Evolutionary conservation across 2,113 vertebrate species (phyloP).

Genomic region (Pelmatolapia mariae): DNA sequence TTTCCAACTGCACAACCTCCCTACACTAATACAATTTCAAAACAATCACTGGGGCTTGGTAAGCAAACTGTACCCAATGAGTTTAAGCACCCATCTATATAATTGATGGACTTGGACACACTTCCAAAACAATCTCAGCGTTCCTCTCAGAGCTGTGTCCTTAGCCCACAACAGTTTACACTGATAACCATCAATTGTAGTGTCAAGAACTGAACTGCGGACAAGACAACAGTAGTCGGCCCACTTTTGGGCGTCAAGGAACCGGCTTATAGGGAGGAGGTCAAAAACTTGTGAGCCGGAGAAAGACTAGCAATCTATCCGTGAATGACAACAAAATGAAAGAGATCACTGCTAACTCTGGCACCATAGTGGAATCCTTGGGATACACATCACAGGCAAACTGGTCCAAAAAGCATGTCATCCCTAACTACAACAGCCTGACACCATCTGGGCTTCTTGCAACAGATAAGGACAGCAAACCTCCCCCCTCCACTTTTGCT

Average conservation of each 20-base stretch:
- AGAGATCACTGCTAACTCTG: not conserved
- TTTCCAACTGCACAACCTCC: not conserved
- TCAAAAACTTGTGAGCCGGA: not conserved
- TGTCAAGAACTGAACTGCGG: not conserved
- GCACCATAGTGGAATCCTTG: not conserved
- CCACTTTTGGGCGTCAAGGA: not conserved
- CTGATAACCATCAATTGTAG: not conserved
- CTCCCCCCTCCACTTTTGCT: not conserved
- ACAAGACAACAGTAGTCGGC: not conserved
- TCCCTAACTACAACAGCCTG: not conserved
- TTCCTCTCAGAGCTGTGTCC: not conserved
- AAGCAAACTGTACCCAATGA: not conserved
- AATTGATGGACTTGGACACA: not conserved
- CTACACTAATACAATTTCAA: not conserved
- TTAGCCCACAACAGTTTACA: not conserved
- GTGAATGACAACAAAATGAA: not conserved
- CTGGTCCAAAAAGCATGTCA: not conserved
- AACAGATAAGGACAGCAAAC: not conserved
- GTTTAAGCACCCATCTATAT: not conserved
- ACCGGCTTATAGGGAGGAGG: not conserved
- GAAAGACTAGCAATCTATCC: not conserved
- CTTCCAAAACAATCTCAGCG: not conserved
- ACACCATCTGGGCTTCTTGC: not conserved
- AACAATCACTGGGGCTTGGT: not conserved
- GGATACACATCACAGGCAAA: not conserved